Percentiles rank a stretch among this genome's conserved stretches.
These are phyloP conservation scores for Lepus townsendii DNA, from an alignment of 2,797 vertebrate genomes.

Conservation along the genomic window DNA sequence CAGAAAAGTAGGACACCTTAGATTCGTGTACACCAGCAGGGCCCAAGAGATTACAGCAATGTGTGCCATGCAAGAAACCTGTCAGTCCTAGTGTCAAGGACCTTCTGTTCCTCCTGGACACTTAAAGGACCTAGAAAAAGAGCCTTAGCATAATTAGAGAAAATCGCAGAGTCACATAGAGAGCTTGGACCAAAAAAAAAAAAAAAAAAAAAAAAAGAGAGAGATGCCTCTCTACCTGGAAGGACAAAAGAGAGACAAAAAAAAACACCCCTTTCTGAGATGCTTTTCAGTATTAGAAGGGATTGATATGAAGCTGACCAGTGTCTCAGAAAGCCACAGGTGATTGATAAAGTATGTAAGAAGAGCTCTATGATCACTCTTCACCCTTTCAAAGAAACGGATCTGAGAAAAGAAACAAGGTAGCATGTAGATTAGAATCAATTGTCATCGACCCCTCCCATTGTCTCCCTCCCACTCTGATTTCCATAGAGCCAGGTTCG, in stretches of 20 bases:
- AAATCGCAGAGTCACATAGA: neutral
- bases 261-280: neutral
- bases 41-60: neutral
- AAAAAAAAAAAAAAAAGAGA: neutral
- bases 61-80: neutral
- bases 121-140: neutral
- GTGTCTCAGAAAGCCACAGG: neutral
- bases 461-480: neutral
- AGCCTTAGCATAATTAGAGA: neutral
- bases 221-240: neutral
- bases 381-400: neutral
- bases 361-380: neutral
- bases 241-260: neutral
- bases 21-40: neutral
- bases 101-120: neutral
- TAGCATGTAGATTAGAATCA: neutral
- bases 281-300: neutral
- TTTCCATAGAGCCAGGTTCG: neutral
- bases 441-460: neutral
- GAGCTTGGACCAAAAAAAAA: neutral
- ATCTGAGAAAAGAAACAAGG: neutral
- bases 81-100: neutral
- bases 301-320: neutral
- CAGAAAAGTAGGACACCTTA: neutral
- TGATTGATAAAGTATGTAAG: neutral